A percentile compares a stretch with the other conserved stretches of the same genome.
phyloP scores from a whole-genome alignment of 2,113 vertebrate species.

The Austrofundulus limnaeus region DNA sequence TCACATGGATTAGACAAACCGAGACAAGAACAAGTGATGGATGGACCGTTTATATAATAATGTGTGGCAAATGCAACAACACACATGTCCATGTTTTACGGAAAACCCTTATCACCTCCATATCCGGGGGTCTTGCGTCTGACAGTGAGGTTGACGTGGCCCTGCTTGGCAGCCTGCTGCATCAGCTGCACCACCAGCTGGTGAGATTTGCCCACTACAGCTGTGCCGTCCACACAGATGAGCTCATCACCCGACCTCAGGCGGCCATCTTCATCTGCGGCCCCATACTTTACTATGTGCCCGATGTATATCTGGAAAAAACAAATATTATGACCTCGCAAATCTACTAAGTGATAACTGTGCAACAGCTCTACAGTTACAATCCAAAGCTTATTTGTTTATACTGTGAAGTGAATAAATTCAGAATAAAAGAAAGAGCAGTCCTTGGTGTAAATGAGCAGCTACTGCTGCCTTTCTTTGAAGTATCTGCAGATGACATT shows the following conservation, averaged over 20 bases:
- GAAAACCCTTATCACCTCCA: constrained; percentile 78
- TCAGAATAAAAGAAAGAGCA: constrained; percentile 1
- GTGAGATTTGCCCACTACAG: constrained; percentile 97
- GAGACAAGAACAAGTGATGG: neutral
- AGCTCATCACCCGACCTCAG: constrained; percentile 96
- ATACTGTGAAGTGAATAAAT: constrained; percentile 7
- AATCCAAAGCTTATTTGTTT: constrained; percentile 5
- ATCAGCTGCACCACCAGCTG: constrained; percentile 99
- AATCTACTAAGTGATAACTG: neutral
- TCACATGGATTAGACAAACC: neutral
- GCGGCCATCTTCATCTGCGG: constrained; percentile 94
- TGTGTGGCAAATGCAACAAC: neutral
- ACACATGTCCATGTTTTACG: constrained; percentile 5
- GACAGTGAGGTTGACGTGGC: constrained; percentile 95
- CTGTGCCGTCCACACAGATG: constrained; percentile 97
- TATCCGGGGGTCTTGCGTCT: constrained; percentile 91
- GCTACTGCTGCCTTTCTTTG: constrained; percentile 23
- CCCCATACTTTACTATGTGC: constrained; percentile 95
- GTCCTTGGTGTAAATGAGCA: neutral
- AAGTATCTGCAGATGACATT: constrained; percentile 11
- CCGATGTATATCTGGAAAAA: constrained; percentile 90
- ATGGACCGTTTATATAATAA: neutral
- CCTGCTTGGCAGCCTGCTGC: constrained; percentile 98
- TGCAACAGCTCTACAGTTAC: constrained; percentile 3
- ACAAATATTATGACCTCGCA: neutral